These are phyloP conservation scores for Lagocephalus sceleratus DNA, from an alignment of 2,797 vertebrate genomes.

Conservation along the genomic window DNA sequence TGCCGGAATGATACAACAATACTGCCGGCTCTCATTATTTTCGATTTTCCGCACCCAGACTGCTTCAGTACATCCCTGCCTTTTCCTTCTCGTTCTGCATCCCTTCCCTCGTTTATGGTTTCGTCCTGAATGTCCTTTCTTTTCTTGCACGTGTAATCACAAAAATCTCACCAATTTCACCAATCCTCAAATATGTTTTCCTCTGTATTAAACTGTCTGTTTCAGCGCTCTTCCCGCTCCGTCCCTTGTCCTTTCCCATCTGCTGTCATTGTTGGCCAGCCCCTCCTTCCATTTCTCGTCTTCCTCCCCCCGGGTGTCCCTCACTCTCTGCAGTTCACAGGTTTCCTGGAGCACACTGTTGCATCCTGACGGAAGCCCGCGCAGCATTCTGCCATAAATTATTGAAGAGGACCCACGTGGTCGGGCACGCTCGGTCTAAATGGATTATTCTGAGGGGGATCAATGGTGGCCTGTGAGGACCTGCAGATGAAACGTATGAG, in stretches of 20 bases:
- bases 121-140: too few species aligned
- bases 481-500: slow-evolving; percentile 70
- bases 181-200: too few species aligned
- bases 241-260: neutral
- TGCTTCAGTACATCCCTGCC: too few species aligned
- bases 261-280: neutral
- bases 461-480: slow-evolving; percentile 71
- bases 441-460: slow-evolving; percentile 77
- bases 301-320: neutral
- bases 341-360: slow-evolving; percentile 62
- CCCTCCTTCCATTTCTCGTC: neutral
- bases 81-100: too few species aligned
- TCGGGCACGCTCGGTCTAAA: slow-evolving; percentile 73
- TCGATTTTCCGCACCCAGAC: too few species aligned
- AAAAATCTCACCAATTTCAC: too few species aligned
- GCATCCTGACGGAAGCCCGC: slow-evolving; percentile 70
- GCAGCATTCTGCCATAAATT: slow-evolving; percentile 75
- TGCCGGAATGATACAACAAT: too few species aligned
- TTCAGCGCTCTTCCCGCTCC: neutral
- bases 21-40: too few species aligned
- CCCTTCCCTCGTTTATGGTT: too few species aligned
- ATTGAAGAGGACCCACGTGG: slow-evolving; percentile 75
- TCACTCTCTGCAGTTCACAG: neutral
- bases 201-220: too few species aligned
- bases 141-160: too few species aligned